Evolutionary conservation across 2,797 vertebrate species (phyloP).

Genomic region (Emys orbicularis): DNA sequence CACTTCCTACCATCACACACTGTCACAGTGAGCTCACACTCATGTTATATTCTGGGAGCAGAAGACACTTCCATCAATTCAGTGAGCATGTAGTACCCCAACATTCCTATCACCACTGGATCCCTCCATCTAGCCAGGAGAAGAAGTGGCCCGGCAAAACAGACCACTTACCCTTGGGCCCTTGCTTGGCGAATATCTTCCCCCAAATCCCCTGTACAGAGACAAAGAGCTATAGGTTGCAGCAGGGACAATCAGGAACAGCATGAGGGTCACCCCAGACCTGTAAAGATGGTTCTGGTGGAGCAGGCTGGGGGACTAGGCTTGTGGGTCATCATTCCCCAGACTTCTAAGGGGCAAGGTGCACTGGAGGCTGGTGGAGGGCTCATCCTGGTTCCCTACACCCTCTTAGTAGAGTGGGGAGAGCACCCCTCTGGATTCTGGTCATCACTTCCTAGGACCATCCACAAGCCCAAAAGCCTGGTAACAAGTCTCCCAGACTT

Average conservation of each 20-base stretch:
- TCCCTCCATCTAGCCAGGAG: background rate
- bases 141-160: background rate
- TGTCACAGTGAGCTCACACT: background rate
- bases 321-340: background rate
- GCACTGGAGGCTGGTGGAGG: background rate
- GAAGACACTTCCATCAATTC: background rate
- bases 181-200: background rate
- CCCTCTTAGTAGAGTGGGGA: background rate
- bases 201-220: background rate
- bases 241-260: background rate
- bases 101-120: background rate
- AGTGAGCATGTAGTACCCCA: background rate
- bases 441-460: background rate
- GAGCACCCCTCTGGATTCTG: background rate
- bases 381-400: background rate
- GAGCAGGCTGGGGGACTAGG: background rate
- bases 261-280: background rate
- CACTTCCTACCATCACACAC: background rate
- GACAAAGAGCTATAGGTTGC: background rate
- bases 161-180: background rate
- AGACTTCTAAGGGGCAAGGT: background rate
- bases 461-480: background rate
- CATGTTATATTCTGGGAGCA: background rate
- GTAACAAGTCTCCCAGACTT: background rate
- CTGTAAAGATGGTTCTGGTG: background rate